Evolutionary conservation across 2,113 vertebrate species (phyloP), one percentile per base, ranked within the genome.

Genomic region (Chlorodrepanis virens): DNA sequence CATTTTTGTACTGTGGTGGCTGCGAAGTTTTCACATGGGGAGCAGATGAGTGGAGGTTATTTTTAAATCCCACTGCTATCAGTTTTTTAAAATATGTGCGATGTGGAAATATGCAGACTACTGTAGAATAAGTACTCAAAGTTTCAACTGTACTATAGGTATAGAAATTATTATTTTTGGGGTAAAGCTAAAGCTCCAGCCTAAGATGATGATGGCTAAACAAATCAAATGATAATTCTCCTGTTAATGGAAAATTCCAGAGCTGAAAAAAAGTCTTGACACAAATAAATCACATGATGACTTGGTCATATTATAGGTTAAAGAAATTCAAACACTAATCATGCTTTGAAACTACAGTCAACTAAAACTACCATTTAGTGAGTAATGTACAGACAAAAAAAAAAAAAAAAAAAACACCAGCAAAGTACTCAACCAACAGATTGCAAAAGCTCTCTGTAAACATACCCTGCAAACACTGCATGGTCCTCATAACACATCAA

Each of bases 311-410:
- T 92, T 94, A 96, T 92, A 90, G 64, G n/a, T 61, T 79, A 96
- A 97, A 95, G 77, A 96, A 93, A 97, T 80, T 95, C 31, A 96
- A 96, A 92, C 16, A 40, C 93, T 93, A 96, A 97, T 95, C 47
- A 83, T 42, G 54, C 53, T 77, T 82, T 72, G 80, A 88, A 97
- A 87, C 35, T 71, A 77, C 37, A 90, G 72, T 82, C 69, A 93
- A 90, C 16, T 78, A 95, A 95, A 96, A 60, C 40, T 78, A 85
- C 68, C 39, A 69, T 6, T 20, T 18, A 87, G 49, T 14, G 56
- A 95, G 84, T 9, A 93, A 93, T 20, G 45, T 53, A 93, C 28
- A 71, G 31, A 60, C 50, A 83, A 40, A 39, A 61, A 56, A 29
- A 52, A 54, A n/a, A 2, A 53, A 83, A 39, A 39, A 61, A 54